Evolutionary conservation across 1,140 invertebrate species (phyloP).

Genomic region (Drosophila mauritiana): DNA sequence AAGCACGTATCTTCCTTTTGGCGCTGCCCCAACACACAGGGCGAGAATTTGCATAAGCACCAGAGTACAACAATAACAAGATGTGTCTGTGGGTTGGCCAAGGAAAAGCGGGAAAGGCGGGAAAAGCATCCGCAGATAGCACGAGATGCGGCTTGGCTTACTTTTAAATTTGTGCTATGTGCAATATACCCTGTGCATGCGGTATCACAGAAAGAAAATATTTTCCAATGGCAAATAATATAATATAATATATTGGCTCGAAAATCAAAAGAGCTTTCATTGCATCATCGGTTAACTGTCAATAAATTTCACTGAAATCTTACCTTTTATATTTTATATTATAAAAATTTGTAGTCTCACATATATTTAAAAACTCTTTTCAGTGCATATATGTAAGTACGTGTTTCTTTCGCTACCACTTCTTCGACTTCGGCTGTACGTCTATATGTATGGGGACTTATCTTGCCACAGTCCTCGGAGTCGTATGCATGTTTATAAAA

Average conservation of each 20-base stretch:
- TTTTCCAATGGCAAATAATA: too few species aligned
- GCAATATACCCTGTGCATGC: conserved; percentile 25
- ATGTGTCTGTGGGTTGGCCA: conserved; percentile 28
- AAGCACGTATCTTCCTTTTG: conserved; percentile 75
- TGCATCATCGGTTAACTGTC: too few species aligned
- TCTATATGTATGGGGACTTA: conserved; percentile 35
- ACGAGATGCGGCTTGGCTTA: conserved; percentile 68
- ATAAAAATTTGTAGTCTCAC: too few species aligned
- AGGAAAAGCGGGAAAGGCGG: conserved; percentile 22
- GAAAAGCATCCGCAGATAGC: conserved; percentile 69
- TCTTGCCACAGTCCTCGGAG: conserved; percentile 20
- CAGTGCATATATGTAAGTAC: conserved; percentile 6
- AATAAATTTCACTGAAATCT: too few species aligned
- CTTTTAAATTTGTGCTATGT: conserved; percentile 79
- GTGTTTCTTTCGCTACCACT: conserved; percentile 16
- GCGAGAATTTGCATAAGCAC: conserved; percentile 78
- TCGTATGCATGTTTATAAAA: conserved; percentile 74
- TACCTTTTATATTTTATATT: too few species aligned
- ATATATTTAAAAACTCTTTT: neutral
- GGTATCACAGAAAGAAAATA: conserved; percentile 12
- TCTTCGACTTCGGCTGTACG: conserved; percentile 9
- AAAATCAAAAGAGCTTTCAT: too few species aligned
- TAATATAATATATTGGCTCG: too few species aligned
- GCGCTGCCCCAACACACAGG: conserved; percentile 69
- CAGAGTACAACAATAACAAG: conserved; percentile 60